Base-by-base conservation (phyloP, 2,888 invertebrate species). In the Cataglyphis altisquamis region DNA sequence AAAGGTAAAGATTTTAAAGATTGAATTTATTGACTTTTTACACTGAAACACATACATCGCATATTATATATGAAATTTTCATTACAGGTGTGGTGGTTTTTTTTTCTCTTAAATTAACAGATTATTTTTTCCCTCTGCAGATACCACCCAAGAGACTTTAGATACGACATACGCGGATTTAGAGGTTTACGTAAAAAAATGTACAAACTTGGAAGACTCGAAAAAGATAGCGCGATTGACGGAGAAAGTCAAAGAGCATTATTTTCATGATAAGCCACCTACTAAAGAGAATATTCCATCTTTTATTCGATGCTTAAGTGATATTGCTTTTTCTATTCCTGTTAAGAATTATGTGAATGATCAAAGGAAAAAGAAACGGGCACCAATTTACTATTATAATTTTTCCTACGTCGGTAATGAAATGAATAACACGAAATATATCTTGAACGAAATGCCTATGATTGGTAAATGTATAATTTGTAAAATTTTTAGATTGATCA, bases 331-430 rank as follows among this genome's bases (percentile, higher is more conserved):
- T 84, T 87, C 95, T 1, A 94, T 95, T 8, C 95, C 95, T 0
- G 90, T 95, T 48, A 94, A 94, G 84, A 92, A 94, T 9, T 91
- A 95, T n/a, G 92, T 95, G 1, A 91, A 90, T 62, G 88, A 95
- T 39, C 95, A 95, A 57, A 93, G 95, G 0, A 95, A 95, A 85
- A 90, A 93, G 48, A 94, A 92, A 68, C 91, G 32, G 0, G 64
- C 95, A 1, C 95, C 96, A 0, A 95, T 96, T 0, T 97, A 96
- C 89, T 95, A 96, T 10, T 97, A 96, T 87, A 95, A 96, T 80
- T 96, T 96, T 90, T 94, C 96, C 0, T 96, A 96, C 83, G 39
- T 83, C 3, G 86, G 90, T 0, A 70, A 80, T 1, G 83, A 90
- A 41, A 82, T 63, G 18, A 81, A 86, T 0, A 0, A 10, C 0